phyloP scores from a whole-genome alignment of 1,140 invertebrate species.

The Heterodera carotae region DNA sequence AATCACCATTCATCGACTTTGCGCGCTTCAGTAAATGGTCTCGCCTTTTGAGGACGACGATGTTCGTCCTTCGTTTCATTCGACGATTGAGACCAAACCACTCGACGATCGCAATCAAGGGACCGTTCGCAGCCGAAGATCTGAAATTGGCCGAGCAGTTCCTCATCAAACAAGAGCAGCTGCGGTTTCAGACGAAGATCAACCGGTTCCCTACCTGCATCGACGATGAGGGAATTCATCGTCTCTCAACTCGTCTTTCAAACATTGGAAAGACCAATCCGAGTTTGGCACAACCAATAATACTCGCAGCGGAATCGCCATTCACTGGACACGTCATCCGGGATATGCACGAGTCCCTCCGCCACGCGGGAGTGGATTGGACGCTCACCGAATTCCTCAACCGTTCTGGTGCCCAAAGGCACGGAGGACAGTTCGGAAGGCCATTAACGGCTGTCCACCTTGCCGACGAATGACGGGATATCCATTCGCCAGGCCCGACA shows the following conservation, averaged over 20 bases:
- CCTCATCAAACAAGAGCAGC: conserved; percentile 6
- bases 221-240: background rate
- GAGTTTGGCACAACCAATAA: background rate
- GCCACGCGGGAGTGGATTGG: conserved; percentile 27
- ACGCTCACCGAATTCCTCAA: conserved; percentile 2
- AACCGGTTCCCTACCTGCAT: background rate
- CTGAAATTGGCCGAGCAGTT: background rate
- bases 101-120: background rate
- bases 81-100: background rate
- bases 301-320: background rate
- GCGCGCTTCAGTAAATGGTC: conserved; percentile 12
- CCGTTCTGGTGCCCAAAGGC: conserved; percentile 6
- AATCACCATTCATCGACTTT: conserved; percentile 4
- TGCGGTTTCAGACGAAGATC: background rate
- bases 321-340: background rate
- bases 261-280: background rate
- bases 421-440: conserved; percentile 7
- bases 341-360: background rate
- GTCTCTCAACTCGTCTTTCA: background rate
- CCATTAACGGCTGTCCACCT: background rate
- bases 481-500: background rate
- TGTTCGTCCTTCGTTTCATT: background rate
- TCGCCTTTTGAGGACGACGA: background rate
- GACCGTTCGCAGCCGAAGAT: background rate
- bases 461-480: background rate